These are phyloP conservation scores for Schizopygopsis malacanthus DNA, from an alignment of 2,797 vertebrate genomes.

Conservation along the genomic window DNA sequence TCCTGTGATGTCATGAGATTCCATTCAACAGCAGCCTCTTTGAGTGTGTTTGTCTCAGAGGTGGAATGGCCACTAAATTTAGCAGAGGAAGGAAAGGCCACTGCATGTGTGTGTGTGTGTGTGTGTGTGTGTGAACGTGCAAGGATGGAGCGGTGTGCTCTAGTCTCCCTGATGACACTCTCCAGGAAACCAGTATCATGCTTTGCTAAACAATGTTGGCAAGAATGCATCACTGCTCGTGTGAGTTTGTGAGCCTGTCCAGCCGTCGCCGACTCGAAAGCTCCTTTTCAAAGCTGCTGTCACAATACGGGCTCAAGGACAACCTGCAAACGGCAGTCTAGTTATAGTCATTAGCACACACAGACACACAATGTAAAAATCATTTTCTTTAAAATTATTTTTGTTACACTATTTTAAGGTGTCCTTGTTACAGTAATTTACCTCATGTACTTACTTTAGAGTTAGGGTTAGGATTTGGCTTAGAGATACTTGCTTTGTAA, in stretches of 20 bases:
- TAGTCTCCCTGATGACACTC: slow-evolving; percentile 60
- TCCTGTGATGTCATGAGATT: slow-evolving; percentile 60
- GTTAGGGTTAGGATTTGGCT: no score
- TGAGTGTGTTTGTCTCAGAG: slow-evolving; percentile 52
- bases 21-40: slow-evolving; percentile 53
- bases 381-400: background rate
- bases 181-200: slow-evolving; percentile 56
- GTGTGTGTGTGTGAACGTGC: slow-evolving; percentile 22
- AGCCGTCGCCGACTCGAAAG: background rate
- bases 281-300: slow-evolving; percentile 40
- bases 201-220: slow-evolving; percentile 63
- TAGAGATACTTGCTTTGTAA: no score
- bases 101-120: slow-evolving; percentile 26
- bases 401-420: background rate
- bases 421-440: background rate
- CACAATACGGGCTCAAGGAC: slow-evolving; percentile 26
- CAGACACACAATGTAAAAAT: background rate
- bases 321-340: slow-evolving; percentile 24
- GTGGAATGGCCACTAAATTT: slow-evolving; percentile 58
- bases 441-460: no score
- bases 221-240: slow-evolving; percentile 20
- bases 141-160: slow-evolving; percentile 39
- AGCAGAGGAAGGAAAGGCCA: slow-evolving; percentile 62
- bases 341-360: background rate
- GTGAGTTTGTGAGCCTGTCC: slow-evolving; percentile 8